Base-by-base conservation (phyloP, 2,888 invertebrate genomes). In the Himalopsyche anomala region DNA sequence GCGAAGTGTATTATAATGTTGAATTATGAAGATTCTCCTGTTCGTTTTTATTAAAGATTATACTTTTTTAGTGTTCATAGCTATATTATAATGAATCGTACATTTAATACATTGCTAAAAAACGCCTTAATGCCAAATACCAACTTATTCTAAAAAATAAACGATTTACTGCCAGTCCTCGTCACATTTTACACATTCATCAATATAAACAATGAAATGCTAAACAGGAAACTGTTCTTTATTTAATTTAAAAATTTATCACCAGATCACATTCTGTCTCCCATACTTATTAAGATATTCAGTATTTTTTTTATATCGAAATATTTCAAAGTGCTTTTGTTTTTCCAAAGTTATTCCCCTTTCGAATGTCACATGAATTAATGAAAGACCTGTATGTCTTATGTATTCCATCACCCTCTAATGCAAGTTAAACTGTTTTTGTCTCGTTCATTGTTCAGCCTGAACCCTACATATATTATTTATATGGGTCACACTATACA, bases 371-470 rank as follows among this genome's bases (percentile, higher is more conserved):
- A 56, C 56, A 56, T 56, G 56, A 56, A 56, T 56, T 56, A 56
- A 8, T 17, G 5, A 56, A 5, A 17, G n/a, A 17, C 56, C 56
- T 56, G 56, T 56, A n/a, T 17, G 56, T 56, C 56, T 17, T 56
- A 56, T n/a, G 56, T 56, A 17, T 56, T 4, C n/a, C n/a, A n/a
- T 56, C 56, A 56, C 56, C n/a, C 56, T 56, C 56, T 56, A 56
- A 56, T 56, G n/a, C n/a, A 56, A 56, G n/a, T 56, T 56, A n/a
- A n/a, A 56, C n/a, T 56, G 56, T 19, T 56, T 56, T 6, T 19
- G 56, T 56, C 56, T 56, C 56, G 17, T 56, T 56, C n/a, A 56
- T 56, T 56, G n/a, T 56, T 56, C 56, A n/a, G 56, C 1, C n/a
- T 56, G n/a, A 17, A 19, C 3, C 56, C 56, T 17, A n/a, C 56